Conservation (phyloP, 2,113 vertebrate genomes). For the Electrona antarctica region DNA sequence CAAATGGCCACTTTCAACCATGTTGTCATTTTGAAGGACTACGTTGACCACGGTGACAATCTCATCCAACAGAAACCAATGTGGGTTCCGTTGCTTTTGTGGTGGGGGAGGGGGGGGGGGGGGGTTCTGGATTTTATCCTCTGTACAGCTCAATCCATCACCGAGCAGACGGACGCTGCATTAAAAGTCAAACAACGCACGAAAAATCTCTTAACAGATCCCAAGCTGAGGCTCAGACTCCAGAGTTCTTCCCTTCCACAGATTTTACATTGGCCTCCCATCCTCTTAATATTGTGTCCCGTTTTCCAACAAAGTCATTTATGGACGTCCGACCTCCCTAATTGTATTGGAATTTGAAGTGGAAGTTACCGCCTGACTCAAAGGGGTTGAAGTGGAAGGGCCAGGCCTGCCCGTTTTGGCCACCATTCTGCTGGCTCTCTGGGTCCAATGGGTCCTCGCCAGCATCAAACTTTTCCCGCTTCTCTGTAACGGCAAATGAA, state of each 20-base stretch:
- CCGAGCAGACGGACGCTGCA: background rate
- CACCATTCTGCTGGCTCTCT: constrained; percentile 82
- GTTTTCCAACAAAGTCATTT: no score
- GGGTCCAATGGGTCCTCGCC: constrained; percentile 87
- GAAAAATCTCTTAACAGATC: constrained; percentile 11
- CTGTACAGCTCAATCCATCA: constrained; percentile 6
- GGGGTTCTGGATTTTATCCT: constrained; percentile 2
- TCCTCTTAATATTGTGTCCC: no score
- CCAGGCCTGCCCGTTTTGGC: constrained; percentile 73
- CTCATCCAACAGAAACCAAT: constrained; percentile 5
- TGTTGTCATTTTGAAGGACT: constrained; percentile 3
- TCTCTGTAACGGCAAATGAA: constrained; percentile 65
- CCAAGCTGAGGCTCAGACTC: constrained; percentile 32
- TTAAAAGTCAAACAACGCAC: constrained; percentile 17
- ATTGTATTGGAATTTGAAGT: constrained; percentile 87
- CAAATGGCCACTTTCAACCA: constrained; percentile 14
- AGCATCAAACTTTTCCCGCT: constrained; percentile 86
- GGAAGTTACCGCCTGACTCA: constrained; percentile 82
- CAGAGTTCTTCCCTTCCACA: background rate
- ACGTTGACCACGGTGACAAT: constrained; percentile 8
- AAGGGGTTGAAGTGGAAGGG: constrained; percentile 86
- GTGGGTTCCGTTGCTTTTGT: constrained; percentile 16
- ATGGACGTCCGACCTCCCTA: constrained; percentile 53
- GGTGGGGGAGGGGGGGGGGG: constrained; percentile 11
- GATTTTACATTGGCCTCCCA: background rate